Evolutionary conservation across 1,140 invertebrate genomes (phyloP).

Genomic region (Ceratina japonica): DNA sequence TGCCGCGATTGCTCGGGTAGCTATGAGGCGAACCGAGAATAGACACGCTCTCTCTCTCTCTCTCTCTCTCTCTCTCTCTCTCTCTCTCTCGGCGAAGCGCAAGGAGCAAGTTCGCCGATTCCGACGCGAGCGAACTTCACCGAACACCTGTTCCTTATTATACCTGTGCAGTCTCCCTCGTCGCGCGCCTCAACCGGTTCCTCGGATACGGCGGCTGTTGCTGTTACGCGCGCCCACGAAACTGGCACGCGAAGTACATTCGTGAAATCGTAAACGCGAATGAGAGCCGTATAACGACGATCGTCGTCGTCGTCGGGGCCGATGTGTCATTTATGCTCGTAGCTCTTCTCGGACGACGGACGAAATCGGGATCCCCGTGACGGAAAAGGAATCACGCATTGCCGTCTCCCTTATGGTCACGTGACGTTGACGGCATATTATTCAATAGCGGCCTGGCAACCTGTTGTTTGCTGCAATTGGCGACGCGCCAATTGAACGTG

Average conservation of each 20-base stretch:
- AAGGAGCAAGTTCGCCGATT: neutral
- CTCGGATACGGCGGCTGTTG: slow-evolving; percentile 14
- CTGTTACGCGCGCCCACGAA: slow-evolving; percentile 44
- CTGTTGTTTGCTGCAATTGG: slow-evolving; percentile 67
- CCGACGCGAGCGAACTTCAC: slow-evolving; percentile 36
- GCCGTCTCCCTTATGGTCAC: slow-evolving; percentile 61
- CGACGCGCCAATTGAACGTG: slow-evolving; percentile 63
- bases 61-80: too few relatives aligned
- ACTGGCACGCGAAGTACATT: slow-evolving; percentile 41
- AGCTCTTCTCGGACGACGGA: too few relatives aligned
- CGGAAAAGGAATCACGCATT: slow-evolving; percentile 67
- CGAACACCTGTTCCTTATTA: slow-evolving; percentile 57
- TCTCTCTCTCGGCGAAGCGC: neutral
- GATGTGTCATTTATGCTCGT: too few relatives aligned
- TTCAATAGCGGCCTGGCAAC: slow-evolving; percentile 65
- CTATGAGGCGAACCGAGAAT: neutral
- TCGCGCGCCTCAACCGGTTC: slow-evolving; percentile 56
- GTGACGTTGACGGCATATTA: slow-evolving; percentile 66
- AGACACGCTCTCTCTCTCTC: too few relatives aligned
- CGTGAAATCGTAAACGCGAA: slow-evolving; percentile 37
- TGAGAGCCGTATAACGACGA: neutral
- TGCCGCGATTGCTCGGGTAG: neutral
- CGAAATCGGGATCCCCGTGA: slow-evolving; percentile 15
- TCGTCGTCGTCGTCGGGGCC: neutral
- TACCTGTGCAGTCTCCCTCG: slow-evolving; percentile 38